Evolutionary conservation across 1,140 invertebrate species (phyloP), one percentile per base, ranked within the genome.

Genomic region (Eufriesea mexicana): DNA sequence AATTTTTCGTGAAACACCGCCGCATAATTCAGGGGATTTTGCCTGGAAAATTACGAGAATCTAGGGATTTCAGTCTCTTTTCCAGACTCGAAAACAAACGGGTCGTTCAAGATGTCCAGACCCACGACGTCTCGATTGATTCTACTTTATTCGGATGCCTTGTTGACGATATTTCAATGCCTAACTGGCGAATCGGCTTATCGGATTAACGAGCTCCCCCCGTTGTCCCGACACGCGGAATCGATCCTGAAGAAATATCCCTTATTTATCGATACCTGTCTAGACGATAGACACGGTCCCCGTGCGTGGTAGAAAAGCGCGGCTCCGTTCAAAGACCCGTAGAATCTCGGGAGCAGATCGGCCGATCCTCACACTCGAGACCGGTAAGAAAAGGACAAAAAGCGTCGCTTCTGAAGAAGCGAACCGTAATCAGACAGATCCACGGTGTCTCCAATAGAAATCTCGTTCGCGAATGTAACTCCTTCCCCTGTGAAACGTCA

Each of bases 151-250:
- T 45, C 57, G 28, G n/a, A 47, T 28, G 61, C 49, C 42, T 23
- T 35, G 70, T 64, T 28, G 70, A 74, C 28, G 47, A 80, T 80
- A 80, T 75, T 82, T 82, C 72, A 76, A 55, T 82, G 57, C 62
- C 76, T 82, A 82, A 10, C 72, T 20, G 54, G 47, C 47, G 28
- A 80, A 80, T 73, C 78, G 78, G 78, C 28, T 80, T 64, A 80
- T 62, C 47, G 57, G 70, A 73, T 80, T 61, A 42, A 54, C n/a
- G 28, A 45, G n/a, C 70, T 42, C 61, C n/a, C 42, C n/a, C n/a
- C 28, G 16, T 54, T 55, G 57, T 73, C 51, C 55, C 51, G 23
- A 25, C 62, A 7, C 51, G 35, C 7, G 20, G 45, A 61, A 74
- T 55, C 51, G 28, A 67, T 66, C 51, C 20, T 49, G 51, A 59